Evolutionary conservation across 2,888 invertebrate species (phyloP), one percentile per base, ranked within the genome.

Genomic region (Aphodius sticticus): DNA sequence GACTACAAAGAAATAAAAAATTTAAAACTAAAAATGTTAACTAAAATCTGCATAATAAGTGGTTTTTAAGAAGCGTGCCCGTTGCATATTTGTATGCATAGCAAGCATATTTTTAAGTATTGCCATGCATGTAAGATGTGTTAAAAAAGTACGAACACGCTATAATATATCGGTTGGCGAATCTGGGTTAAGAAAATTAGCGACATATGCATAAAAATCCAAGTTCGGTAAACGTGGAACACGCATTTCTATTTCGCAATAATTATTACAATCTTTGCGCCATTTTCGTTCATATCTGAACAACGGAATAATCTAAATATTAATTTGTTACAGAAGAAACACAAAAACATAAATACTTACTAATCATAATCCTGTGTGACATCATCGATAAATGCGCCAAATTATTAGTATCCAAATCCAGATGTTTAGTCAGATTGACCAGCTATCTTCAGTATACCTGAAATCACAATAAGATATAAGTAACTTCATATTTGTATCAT

Each of bases 11-110:
- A 26, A 26, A 26, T 26, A 2, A 26, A 26, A 26, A 26, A 26
- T 2, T 26, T 26, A 2, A 26, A 26, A 3, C 26, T 26, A 26
- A 53, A 53, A 53, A 12, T 26, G 26, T 26, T 26, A 3, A 26
- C 26, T 26, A 53, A 53, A 53, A 5, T 53, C 53, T 53, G 53
- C 53, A 53, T 53, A 53, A 53, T 53, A 12, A 53, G 12, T 1
- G 53, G 53, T 53, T 53, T 53, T 53, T 53, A 53, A 53, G 53
- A 53, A 53, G 53, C 53, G 53, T 53, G 53, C 53, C 53, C 53
- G 53, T 53, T 53, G 53, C 53, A 53, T 53, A 3, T 3, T 53
- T 53, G 53, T 53, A 53, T 53, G 53, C 53, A 53, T 53, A 12
- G 1, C 7, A 53, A 53, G 53, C 53, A 53, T 53, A 53, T 53